Conservation (phyloP, 2,113 vertebrate species). For the Candoia aspera region DNA sequence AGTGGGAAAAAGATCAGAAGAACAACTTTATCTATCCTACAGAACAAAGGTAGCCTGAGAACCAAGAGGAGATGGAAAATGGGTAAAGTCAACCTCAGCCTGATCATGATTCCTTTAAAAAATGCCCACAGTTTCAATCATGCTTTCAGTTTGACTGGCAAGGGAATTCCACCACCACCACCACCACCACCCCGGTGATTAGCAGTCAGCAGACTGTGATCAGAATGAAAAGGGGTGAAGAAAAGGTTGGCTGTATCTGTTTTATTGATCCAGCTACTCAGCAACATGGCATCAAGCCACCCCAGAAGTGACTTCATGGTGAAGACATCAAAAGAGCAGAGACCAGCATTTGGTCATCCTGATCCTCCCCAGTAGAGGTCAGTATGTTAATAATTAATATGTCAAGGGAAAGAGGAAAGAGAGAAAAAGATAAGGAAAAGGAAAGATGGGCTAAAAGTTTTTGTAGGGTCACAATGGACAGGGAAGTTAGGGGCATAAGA, state of each 20-base stretch:
- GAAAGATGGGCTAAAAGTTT: background rate
- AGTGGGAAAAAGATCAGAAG: constrained; percentile 18
- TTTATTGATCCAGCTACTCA: background rate
- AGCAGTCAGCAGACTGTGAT: background rate
- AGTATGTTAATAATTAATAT: constrained; percentile 61
- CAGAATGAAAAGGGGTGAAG: background rate
- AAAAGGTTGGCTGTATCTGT: background rate
- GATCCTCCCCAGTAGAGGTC: constrained; percentile 65
- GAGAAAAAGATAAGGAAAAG: background rate
- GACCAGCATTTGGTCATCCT: constrained; percentile 36
- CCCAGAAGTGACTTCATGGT: background rate
- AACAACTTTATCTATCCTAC: background rate
- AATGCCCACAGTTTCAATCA: background rate
- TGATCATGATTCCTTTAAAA: background rate
- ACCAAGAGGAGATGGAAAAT: background rate
- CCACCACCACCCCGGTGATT: background rate
- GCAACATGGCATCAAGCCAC: background rate
- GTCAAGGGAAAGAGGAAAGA: background rate
- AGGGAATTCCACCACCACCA: too few species aligned
- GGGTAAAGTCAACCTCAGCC: background rate
- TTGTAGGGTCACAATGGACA: background rate
- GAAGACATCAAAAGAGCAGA: background rate
- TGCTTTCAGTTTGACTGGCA: accelerated
- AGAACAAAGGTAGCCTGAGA: constrained; percentile 23
- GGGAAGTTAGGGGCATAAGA: background rate